phyloP scores from a whole-genome alignment of 2,888 invertebrate species.

The Heteromyza rotundicornis region DNA sequence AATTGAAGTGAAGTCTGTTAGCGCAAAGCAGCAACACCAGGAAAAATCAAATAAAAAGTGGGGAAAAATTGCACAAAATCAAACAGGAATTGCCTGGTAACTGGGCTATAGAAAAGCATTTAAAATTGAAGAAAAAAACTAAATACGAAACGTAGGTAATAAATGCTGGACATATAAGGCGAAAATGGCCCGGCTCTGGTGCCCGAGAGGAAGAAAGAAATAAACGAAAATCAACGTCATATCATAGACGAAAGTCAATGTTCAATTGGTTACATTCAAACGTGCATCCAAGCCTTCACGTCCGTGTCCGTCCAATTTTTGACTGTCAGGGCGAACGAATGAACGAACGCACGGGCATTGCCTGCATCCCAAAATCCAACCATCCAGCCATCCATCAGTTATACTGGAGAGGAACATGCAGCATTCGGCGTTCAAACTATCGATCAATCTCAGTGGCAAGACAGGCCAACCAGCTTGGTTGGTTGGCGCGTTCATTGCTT shows the following conservation, averaged over 20 bases:
- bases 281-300: not conserved
- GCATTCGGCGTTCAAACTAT: constrained; percentile 15
- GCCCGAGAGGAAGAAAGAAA: not conserved
- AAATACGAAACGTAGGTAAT: constrained; percentile 4
- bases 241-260: constrained; percentile 21
- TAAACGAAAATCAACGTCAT: not conserved
- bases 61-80: not conserved
- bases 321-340: not conserved
- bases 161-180: constrained; percentile 19
- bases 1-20: constrained; percentile 14
- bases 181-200: no score
- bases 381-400: not conserved
- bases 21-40: not conserved
- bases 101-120: not conserved
- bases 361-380: constrained; percentile 4
- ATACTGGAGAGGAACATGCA: not conserved
- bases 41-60: not conserved
- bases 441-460: constrained; percentile 13
- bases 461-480: not conserved
- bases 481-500: no score
- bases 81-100: not conserved
- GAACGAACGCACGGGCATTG: no score
- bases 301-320: no score
- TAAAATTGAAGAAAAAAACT: not conserved
- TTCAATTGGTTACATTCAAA: constrained; percentile 17